Conservation (phyloP, 2,797 vertebrate genomes). For the Serranus cabrilla region DNA sequence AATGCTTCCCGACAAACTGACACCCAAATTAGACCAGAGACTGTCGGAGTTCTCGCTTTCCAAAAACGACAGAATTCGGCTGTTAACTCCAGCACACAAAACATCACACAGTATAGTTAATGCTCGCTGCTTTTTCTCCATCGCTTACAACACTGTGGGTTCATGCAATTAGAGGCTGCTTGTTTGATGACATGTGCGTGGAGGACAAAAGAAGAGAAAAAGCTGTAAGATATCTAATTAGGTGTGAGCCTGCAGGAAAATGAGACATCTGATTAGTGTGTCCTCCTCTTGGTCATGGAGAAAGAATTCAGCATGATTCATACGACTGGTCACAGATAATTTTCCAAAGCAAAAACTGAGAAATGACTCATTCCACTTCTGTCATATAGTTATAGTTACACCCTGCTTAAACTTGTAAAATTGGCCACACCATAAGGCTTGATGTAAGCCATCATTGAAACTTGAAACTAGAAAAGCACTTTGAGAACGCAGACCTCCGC, state of each 20-base stretch:
- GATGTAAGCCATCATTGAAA: too few relatives aligned
- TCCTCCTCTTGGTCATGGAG: constrained; percentile 17
- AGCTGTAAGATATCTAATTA: constrained; percentile 37
- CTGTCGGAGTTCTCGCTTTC: neutral
- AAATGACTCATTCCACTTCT: too few relatives aligned
- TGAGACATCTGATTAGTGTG: constrained; percentile 41
- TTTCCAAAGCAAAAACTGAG: too few relatives aligned
- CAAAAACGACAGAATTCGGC: constrained; percentile 8
- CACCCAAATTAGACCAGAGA: constrained; percentile 27
- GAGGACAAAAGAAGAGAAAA: constrained; percentile 4
- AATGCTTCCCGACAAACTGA: constrained; percentile 20
- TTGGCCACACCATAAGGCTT: too few relatives aligned
- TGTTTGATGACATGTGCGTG: constrained; percentile 9
- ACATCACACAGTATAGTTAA: neutral
- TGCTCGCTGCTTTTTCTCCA: constrained; percentile 4
- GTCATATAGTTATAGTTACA: too few relatives aligned
- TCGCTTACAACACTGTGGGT: neutral
- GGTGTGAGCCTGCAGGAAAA: constrained; percentile 5
- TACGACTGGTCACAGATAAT: constrained; percentile 3
- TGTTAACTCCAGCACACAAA: neutral
- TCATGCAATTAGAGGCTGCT: constrained; percentile 17
- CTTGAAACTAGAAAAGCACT: too few relatives aligned
- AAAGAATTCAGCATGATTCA: constrained; percentile 15
- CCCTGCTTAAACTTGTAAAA: too few relatives aligned
- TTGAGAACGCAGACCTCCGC: too few relatives aligned